A percentile compares a stretch with the other conserved stretches of the same genome.
phyloP scores from a whole-genome alignment of 2,888 invertebrate genomes.

The Arenicola marina region DNA sequence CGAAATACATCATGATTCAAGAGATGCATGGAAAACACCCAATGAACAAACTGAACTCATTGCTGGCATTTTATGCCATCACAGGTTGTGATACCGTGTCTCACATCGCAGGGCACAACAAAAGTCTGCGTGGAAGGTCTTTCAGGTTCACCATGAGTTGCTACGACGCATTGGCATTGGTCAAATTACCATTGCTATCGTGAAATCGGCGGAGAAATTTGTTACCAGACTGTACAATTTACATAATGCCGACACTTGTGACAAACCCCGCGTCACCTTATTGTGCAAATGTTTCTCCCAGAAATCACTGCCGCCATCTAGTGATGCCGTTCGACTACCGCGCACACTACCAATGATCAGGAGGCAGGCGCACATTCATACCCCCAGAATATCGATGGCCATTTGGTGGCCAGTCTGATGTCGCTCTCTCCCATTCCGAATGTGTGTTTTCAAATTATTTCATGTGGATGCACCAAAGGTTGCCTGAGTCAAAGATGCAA shows the following conservation, averaged over 20 bases:
- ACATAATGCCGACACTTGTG: neutral
- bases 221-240: neutral
- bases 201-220: neutral
- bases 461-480: neutral
- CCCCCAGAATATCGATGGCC: neutral
- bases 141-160: neutral
- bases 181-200: too few species aligned
- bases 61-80: conserved; percentile 5
- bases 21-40: neutral
- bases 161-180: too few species aligned
- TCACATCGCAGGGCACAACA: neutral
- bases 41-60: too few species aligned
- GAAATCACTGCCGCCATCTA: neutral
- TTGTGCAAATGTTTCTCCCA: neutral
- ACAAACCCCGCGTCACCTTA: neutral
- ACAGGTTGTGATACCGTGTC: conserved; percentile 3
- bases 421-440: neutral
- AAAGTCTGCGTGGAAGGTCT: neutral
- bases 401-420: too few species aligned
- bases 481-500: neutral
- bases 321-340: neutral
- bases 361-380: neutral
- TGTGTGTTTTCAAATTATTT: neutral
- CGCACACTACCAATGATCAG: neutral
- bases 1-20: neutral